Conservation (phyloP, 2,888 invertebrate species). For the Amphipoea oculea region DNA sequence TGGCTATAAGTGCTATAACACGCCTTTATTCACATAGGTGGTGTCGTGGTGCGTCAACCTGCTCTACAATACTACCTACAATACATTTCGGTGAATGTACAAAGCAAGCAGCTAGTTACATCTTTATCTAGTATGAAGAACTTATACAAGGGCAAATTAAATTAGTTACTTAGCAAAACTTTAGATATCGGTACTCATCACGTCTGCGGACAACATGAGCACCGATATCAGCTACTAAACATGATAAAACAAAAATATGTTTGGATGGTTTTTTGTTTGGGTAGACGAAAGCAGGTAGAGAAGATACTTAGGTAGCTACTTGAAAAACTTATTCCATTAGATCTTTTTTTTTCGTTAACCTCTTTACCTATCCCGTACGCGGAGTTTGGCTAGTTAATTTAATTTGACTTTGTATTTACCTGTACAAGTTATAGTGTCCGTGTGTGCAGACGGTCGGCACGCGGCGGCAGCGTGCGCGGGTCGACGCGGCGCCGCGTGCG, state of each 20-base stretch:
- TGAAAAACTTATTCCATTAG: background rate
- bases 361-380: background rate
- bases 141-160: background rate
- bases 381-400: background rate
- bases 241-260: background rate
- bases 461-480: slow-evolving; percentile 74
- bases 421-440: background rate
- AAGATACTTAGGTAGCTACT: background rate
- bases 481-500: slow-evolving; percentile 74
- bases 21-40: background rate
- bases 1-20: too few species aligned
- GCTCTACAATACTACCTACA: background rate
- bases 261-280: background rate
- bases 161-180: background rate
- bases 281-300: background rate
- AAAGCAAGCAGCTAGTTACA: background rate
- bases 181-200: too few species aligned
- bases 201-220: background rate
- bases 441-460: slow-evolving; percentile 76
- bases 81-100: background rate
- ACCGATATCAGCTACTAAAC: background rate
- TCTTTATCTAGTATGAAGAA: background rate
- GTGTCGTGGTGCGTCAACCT: background rate
- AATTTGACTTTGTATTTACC: background rate
- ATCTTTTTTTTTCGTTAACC: background rate